phyloP scores from a whole-genome alignment of 2,888 invertebrate species.

The Neria commutata region DNA sequence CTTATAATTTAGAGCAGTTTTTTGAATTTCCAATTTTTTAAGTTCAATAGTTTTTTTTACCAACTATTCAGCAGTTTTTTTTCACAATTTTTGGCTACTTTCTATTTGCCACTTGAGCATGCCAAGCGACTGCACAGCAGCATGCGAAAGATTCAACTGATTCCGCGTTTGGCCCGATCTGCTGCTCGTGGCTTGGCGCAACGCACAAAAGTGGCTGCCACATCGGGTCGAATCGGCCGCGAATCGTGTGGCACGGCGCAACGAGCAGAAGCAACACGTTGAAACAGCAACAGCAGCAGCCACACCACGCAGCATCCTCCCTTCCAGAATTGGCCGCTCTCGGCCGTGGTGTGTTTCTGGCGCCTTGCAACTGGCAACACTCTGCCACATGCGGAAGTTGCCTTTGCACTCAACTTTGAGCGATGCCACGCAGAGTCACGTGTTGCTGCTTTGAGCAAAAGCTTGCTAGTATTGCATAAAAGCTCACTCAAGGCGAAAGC shows the following conservation, averaged over 20 bases:
- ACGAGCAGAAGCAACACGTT: conserved; percentile 25
- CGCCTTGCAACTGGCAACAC: neutral
- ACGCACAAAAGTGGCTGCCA: neutral
- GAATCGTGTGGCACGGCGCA: neutral
- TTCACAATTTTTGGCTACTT: neutral
- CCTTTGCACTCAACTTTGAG: too few relatives aligned
- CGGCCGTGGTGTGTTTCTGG: neutral
- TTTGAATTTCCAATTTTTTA: too few relatives aligned
- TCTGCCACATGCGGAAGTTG: neutral
- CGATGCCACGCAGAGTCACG: too few relatives aligned
- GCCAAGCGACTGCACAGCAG: conserved; percentile 18
- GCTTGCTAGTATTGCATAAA: conserved; percentile 6
- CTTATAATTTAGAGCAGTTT: neutral
- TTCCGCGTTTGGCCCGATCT: conserved; percentile 20
- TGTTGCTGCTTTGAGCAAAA: conserved; percentile 30
- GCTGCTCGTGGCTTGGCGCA: conserved; percentile 10
- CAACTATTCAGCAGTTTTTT: neutral
- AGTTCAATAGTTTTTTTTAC: neutral
- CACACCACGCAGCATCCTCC: neutral
- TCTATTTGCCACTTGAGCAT: neutral
- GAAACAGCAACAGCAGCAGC: conserved; percentile 7
- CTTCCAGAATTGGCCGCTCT: neutral
- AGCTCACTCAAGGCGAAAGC: neutral
- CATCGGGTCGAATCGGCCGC: neutral
- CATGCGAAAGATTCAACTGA: conserved; percentile 28